Conservation (phyloP, 1,140 invertebrate genomes). For the Drosophila prosaltans region DNA sequence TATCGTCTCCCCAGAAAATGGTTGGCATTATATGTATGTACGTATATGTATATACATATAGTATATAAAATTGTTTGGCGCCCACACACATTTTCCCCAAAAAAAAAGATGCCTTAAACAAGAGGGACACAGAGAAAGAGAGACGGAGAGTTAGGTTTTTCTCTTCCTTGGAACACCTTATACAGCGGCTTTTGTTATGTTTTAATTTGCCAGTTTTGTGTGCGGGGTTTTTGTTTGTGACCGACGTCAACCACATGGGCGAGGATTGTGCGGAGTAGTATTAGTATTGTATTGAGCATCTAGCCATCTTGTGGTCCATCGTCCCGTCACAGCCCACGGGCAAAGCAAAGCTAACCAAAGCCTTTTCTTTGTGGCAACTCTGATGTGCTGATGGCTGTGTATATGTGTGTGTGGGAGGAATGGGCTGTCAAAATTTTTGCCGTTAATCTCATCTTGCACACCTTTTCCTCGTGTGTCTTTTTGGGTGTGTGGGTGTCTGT, state of each 20-base stretch:
- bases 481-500: slow-evolving; percentile 13
- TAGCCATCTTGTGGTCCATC: slow-evolving; percentile 8
- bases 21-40: slow-evolving; percentile 29
- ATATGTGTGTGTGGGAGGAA: neutral
- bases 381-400: neutral
- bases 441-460: slow-evolving; percentile 60
- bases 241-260: slow-evolving; percentile 34
- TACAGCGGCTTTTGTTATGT: slow-evolving; percentile 62
- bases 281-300: neutral
- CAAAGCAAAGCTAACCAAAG: slow-evolving; percentile 17
- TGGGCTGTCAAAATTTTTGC: slow-evolving; percentile 40
- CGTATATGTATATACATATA: neutral
- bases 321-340: slow-evolving; percentile 27
- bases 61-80: slow-evolving; percentile 51
- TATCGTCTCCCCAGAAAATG: slow-evolving; percentile 10
- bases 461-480: slow-evolving; percentile 34
- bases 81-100: slow-evolving; percentile 28
- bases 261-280: slow-evolving; percentile 9
- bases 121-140: slow-evolving; percentile 7
- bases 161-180: slow-evolving; percentile 33
- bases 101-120: slow-evolving; percentile 15
- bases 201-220: slow-evolving; percentile 61
- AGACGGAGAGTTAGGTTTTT: neutral
- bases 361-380: slow-evolving; percentile 4
- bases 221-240: slow-evolving; percentile 36